Evolutionary conservation across 1,140 invertebrate genomes (phyloP).

Genomic region (Lordiphosa mommai): DNA sequence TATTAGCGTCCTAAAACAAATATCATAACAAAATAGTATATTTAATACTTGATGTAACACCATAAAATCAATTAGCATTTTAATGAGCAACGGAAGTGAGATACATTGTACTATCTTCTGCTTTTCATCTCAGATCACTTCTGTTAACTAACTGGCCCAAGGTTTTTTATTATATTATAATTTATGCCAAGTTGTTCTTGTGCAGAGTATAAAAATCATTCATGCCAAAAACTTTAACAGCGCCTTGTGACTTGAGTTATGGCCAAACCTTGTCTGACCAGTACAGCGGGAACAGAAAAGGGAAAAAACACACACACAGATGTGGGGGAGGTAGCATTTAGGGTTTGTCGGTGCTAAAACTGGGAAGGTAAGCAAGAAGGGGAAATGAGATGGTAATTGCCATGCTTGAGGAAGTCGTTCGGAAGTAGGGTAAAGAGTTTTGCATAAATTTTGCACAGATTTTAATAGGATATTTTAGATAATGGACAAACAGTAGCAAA

Average conservation of each 20-base stretch:
- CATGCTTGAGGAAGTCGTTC: slow-evolving; percentile 34
- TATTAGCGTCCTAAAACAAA: slow-evolving; percentile 54
- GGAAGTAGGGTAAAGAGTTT: slow-evolving; percentile 43
- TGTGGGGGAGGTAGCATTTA: slow-evolving; percentile 4
- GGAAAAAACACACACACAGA: too few relatives aligned
- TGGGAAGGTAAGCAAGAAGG: slow-evolving; percentile 8
- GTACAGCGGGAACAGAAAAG: neutral
- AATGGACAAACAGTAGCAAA: slow-evolving; percentile 53
- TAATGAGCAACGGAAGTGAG: slow-evolving; percentile 60
- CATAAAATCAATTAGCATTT: slow-evolving; percentile 67
- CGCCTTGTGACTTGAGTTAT: slow-evolving; percentile 44
- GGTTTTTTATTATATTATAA: slow-evolving; percentile 41
- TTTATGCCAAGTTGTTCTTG: slow-evolving; percentile 52
- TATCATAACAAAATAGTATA: slow-evolving; percentile 19
- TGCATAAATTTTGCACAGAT: slow-evolving; percentile 67
- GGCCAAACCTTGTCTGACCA: slow-evolving; percentile 9
- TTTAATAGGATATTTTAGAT: slow-evolving; percentile 37
- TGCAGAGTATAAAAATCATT: slow-evolving; percentile 50
- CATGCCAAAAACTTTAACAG: slow-evolving; percentile 49
- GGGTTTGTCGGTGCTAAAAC: slow-evolving; percentile 29
- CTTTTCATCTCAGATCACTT: slow-evolving; percentile 22
- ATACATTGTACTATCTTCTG: slow-evolving; percentile 24
- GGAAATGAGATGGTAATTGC: slow-evolving; percentile 20
- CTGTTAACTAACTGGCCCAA: slow-evolving; percentile 20
- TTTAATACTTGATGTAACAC: slow-evolving; percentile 42